Percentiles rank a stretch among this genome's conserved stretches.
phyloP scores from a whole-genome alignment of 2,888 invertebrate genomes.

The Julus scanicus region DNA sequence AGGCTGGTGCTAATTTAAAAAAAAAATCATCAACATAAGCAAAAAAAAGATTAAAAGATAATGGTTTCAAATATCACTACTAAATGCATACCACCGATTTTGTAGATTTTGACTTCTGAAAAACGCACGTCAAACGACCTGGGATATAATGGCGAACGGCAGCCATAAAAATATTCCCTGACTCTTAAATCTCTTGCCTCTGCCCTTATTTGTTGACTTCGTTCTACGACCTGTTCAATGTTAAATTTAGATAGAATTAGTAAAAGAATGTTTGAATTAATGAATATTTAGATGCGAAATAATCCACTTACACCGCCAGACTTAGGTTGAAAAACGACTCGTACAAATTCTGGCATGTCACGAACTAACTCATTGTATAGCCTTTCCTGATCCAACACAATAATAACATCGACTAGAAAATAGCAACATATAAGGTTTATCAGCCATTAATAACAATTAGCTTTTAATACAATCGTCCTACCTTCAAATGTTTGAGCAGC shows the following conservation, averaged over 20 bases:
- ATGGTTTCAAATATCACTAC: too few species aligned
- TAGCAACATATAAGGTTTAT: too few species aligned
- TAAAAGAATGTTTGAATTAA: constrained; percentile 46
- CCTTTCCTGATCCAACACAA: constrained; percentile 96
- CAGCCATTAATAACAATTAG: neutral
- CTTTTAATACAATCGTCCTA: constrained; percentile 58
- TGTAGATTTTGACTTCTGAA: constrained; percentile 87
- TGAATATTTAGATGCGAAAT: neutral
- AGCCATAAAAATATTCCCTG: constrained; percentile 96
- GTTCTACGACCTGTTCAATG: constrained; percentile 80
- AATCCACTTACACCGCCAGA: constrained; percentile 86
- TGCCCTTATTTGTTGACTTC: constrained; percentile 77
- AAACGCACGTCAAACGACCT: constrained; percentile 95
- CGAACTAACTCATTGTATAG: constrained; percentile 92
- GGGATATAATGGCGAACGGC: constrained; percentile 81
- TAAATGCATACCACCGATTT: constrained; percentile 77
- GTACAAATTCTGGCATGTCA: constrained; percentile 93
- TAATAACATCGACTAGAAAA: constrained; percentile 80
- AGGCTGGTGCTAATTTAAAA: constrained; percentile 75
- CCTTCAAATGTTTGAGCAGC: constrained; percentile 93
- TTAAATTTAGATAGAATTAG: too few species aligned
- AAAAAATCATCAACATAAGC: neutral
- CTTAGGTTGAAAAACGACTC: constrained; percentile 91
- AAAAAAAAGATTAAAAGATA: neutral
- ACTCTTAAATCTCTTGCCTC: constrained; percentile 84